These are phyloP conservation scores for Proctacanthus coquilletti DNA, from an alignment of 1,140 invertebrate species.

Conservation along the genomic window DNA sequence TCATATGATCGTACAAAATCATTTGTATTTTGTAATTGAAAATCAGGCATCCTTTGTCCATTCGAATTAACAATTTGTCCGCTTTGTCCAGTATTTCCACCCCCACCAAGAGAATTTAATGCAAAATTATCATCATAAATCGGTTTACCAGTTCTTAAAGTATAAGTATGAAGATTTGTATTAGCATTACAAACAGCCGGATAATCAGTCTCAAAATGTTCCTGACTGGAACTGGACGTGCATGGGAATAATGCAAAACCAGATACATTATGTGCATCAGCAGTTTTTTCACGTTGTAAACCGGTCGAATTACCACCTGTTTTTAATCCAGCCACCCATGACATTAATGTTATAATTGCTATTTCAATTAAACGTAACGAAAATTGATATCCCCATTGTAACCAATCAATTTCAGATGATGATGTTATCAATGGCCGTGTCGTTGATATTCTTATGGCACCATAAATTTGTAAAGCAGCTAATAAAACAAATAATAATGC, in stretches of 20 bases:
- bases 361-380: conserved; percentile 69
- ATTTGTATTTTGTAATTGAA: conserved; percentile 15
- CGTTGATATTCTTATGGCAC: conserved; percentile 36
- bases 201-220: conserved; percentile 62
- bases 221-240: conserved; percentile 57
- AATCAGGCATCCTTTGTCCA: too few species aligned
- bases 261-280: conserved; percentile 32
- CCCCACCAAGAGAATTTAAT: conserved; percentile 14
- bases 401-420: conserved; percentile 43
- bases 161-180: conserved; percentile 68
- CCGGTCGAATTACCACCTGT: conserved; percentile 22
- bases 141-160: conserved; percentile 57
- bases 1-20: conserved; percentile 20
- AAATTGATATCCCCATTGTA: conserved; percentile 80
- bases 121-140: conserved; percentile 46
- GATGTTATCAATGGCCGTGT: conserved; percentile 19
- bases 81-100: too few species aligned
- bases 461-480: conserved; percentile 67
- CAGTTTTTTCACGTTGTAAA: conserved; percentile 38
- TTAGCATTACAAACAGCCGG: conserved; percentile 73
- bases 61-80: too few species aligned
- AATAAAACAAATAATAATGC: conserved; percentile 67
- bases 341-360: conserved; percentile 61
- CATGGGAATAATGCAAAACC: conserved; percentile 63
- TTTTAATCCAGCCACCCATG: conserved; percentile 63